Percentiles rank a stretch among this genome's conserved stretches.
Conservation (phyloP, 1,140 invertebrate species). For the Orussus abietinus region DNA sequence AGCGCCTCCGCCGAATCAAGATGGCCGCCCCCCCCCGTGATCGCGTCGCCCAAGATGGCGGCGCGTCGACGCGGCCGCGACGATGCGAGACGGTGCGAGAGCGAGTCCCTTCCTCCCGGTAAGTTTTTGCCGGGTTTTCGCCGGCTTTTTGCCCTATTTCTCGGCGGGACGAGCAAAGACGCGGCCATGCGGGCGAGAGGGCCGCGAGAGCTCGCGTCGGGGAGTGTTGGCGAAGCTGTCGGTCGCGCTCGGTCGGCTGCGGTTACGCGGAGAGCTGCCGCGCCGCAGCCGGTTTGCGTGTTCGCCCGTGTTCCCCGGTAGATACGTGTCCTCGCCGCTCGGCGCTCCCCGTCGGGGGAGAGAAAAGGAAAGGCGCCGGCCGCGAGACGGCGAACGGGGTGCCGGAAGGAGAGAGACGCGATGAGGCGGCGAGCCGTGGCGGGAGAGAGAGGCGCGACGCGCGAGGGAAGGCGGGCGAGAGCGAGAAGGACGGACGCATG, state of each 20-base stretch:
- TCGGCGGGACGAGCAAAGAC: constrained; percentile 17
- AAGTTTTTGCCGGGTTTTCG: background rate
- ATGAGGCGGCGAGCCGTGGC: too few species aligned
- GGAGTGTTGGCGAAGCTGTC: constrained; percentile 52
- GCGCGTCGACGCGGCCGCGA: too few species aligned
- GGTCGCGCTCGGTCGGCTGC: constrained; percentile 50
- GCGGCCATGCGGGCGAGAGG: constrained; percentile 14
- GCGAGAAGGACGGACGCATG: constrained; percentile 11
- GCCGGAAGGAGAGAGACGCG: too few species aligned
- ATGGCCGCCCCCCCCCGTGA: background rate
- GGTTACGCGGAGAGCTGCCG: constrained; percentile 41
- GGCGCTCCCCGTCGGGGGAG: constrained; percentile 15
- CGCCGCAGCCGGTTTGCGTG: constrained; percentile 49
- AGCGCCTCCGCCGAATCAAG: constrained; percentile 16
- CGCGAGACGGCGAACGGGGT: background rate
- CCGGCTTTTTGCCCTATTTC: constrained; percentile 38
- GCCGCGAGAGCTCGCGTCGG: constrained; percentile 27
- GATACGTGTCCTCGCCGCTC: constrained; percentile 44
- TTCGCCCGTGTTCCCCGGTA: constrained; percentile 39
- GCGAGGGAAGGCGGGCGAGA: constrained; percentile 18
- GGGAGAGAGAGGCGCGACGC: too few species aligned
- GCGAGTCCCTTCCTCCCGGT: background rate
- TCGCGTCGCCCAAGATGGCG: too few species aligned
- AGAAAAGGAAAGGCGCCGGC: constrained; percentile 16
- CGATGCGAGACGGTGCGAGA: too few species aligned